Conservation (phyloP, 2,797 vertebrate genomes). For the Cygnus olor region DNA sequence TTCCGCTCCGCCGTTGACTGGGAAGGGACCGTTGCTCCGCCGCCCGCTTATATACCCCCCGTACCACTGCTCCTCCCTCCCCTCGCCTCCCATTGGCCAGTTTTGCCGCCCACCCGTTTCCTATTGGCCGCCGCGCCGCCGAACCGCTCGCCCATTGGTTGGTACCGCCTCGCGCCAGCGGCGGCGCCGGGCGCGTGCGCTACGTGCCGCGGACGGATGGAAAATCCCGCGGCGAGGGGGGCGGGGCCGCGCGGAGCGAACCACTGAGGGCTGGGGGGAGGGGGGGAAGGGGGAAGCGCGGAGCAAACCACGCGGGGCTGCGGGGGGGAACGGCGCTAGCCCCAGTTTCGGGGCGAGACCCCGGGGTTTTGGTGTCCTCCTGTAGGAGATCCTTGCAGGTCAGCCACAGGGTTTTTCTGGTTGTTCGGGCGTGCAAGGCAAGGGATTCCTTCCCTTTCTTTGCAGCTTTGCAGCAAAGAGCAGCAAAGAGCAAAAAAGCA, state of each 20-base stretch:
- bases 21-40: fast-evolving
- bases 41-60: constrained; percentile 18
- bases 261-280: no score
- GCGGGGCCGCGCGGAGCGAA: background rate
- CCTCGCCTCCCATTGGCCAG: background rate
- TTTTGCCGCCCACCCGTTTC: fast-evolving
- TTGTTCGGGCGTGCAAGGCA: no score
- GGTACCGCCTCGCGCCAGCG: background rate
- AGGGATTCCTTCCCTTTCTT: background rate
- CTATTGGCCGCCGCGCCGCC: background rate
- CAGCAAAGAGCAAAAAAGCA: no score
- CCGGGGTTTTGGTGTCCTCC: no score
- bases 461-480: background rate
- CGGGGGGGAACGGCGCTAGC: no score
- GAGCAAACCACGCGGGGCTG: no score
- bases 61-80: background rate
- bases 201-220: background rate
- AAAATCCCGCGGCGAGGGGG: background rate
- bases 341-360: no score
- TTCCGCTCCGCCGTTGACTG: background rate
- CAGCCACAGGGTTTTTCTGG: background rate
- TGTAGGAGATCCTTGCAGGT: background rate
- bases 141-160: background rate
- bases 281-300: no score
- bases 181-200: background rate